Base-by-base conservation (phyloP, 1,140 invertebrate genomes). In the Galleria mellonella region DNA sequence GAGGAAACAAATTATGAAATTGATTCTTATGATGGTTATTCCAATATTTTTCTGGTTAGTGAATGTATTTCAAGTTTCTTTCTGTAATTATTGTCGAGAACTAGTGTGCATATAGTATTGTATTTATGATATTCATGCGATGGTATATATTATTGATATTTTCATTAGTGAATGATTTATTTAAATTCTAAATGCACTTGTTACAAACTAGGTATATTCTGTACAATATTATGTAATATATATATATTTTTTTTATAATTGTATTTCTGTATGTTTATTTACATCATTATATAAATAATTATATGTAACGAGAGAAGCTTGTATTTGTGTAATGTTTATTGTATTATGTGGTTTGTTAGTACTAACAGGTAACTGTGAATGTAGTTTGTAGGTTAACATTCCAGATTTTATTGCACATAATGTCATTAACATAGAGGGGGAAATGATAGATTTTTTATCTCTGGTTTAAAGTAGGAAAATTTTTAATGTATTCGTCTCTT, bases 331-430 rank as follows among this genome's bases (percentile, higher is more conserved):
- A 42, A 32, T 35, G 27, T 48, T 55, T 49, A 23, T 23, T n/a
- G 6, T 23, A 23, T 23, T 35, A 29, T 32, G 51, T 47, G 51
- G 32, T 36, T 47, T 47, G 36, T 54, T 49, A 53, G 27, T 44
- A 62, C 44, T 66, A 69, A 66, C 47, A 43, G 37, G 14, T 47
- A 49, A 56, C 41, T 54, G 56, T 68, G 62, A 59, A 13, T 36
- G 47, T 74, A 69, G 69, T 64, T 71, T 72, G 66, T 74, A 70
- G 65, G 47, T 60, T 68, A 71, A 77, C 73, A 77, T 77, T 77
- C 73, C 73, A 72, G 51, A 46, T 50, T 55, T 45, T 54, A 23
- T 40, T 35, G 27, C 28, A 38, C 17, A 40, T 32, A 39, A 23
- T 23, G 8, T 32, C 32, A 7, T 36, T n/a, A 9, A 11, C n/a